phyloP scores from a whole-genome alignment of 2,888 invertebrate species.

The Dione vanillae region DNA sequence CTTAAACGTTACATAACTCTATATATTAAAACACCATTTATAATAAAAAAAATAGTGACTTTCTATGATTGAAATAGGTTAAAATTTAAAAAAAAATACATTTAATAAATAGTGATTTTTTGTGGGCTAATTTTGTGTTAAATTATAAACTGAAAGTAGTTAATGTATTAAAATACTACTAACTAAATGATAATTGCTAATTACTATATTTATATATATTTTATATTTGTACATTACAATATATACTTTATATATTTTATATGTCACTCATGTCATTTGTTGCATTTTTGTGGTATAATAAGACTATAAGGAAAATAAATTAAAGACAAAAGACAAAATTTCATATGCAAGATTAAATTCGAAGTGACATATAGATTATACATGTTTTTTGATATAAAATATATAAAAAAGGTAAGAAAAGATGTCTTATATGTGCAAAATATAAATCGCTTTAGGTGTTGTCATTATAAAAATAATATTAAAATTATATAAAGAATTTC shows the following conservation, averaged over 20 bases:
- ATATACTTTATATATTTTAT: not conserved
- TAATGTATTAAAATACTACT: not conserved
- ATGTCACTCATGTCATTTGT: not conserved
- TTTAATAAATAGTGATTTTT: not conserved
- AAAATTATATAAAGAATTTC: conserved; percentile 13
- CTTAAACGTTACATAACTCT: not conserved
- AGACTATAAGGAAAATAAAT: not conserved
- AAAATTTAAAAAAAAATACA: not conserved
- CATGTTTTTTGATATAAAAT: not conserved
- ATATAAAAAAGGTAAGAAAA: not conserved
- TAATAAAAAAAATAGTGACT: not conserved
- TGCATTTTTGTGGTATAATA: not conserved
- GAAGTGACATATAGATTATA: conserved; percentile 9
- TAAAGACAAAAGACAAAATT: not conserved
- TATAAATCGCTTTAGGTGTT: not conserved
- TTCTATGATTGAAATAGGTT: not conserved
- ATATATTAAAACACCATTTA: not conserved
- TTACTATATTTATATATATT: not conserved
- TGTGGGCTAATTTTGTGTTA: not conserved
- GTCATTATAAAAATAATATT: not conserved
- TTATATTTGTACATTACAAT: not conserved
- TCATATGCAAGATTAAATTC: not conserved
- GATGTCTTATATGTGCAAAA: not conserved
- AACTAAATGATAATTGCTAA: not conserved
- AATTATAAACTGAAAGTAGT: not conserved